Base-by-base conservation (phyloP, 2,888 invertebrate genomes). In the Ormyrus nitidulus region DNA sequence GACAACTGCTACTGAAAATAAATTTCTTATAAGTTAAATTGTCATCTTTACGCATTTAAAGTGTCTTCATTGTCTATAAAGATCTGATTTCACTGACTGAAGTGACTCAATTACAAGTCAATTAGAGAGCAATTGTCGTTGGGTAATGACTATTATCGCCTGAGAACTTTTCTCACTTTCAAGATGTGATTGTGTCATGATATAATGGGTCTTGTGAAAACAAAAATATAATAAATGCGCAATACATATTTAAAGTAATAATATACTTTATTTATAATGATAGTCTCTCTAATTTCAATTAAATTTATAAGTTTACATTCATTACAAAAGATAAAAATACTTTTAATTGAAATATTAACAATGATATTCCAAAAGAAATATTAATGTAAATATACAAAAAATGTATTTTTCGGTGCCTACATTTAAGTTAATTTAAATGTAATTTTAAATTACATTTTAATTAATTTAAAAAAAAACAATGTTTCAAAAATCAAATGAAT, bases 181-280 rank as follows among this genome's bases (percentile, higher is more conserved):
- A 13, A 65, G 49, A 65, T 65, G n/a, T n/a, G 8, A 65, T 13
- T 13, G 19, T 65, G n/a, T 49, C 65, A 65, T 65, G 65, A 49
- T 49, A 51, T 49, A 65, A 65, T 65, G 19, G 65, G 49, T 65
- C 49, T 65, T 65, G 49, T 65, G 65, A 65, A 65, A 65, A 65
- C 19, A 49, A 65, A 65, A 65, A 65, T 65, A 65, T 65, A 49
- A 65, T 49, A 48, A 64, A 64, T 64, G 46, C n/a, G 48, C 13
- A 64, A 48, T 46, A 44, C 46, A n/a, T 46, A 64, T 64, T 64
- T n/a, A 7, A 48, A 64, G n/a, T 64, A 64, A 64, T 48, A 64
- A 46, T 46, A 65, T 51, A 19, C 46, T 65, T 65, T 65, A 64
- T 48, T n/a, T n/a, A 56, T 56, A 56, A n/a, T 6, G n/a, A 56